Evolutionary conservation across 2,797 vertebrate genomes (phyloP).

Genomic region (Sebastes miniatus): DNA sequence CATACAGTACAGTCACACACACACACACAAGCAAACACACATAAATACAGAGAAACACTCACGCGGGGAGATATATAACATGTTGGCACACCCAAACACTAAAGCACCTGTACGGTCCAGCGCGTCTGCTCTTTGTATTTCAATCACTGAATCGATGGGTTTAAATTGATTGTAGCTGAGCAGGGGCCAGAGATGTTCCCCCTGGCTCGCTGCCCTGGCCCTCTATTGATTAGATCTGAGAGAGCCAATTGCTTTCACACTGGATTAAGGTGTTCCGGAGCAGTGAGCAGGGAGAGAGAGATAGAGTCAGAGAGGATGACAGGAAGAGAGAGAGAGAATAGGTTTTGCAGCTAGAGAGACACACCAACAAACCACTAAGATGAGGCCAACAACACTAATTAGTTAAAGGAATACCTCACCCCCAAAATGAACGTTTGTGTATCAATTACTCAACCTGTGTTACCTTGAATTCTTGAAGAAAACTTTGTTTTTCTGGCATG

Average conservation of each 20-base stretch:
- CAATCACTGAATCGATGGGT: slow-evolving; percentile 82
- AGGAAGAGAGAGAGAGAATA: slow-evolving; percentile 16
- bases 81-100: slow-evolving; percentile 68
- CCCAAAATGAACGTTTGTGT: background rate
- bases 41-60: slow-evolving; percentile 36
- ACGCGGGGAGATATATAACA: slow-evolving; percentile 72
- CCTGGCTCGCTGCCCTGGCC: slow-evolving; percentile 75
- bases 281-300: slow-evolving; percentile 62
- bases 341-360: slow-evolving; percentile 22
- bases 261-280: slow-evolving; percentile 82
- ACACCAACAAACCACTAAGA: slow-evolving; percentile 27
- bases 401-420: slow-evolving; percentile 1
- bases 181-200: slow-evolving; percentile 78
- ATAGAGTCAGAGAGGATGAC: background rate
- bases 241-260: slow-evolving; percentile 84
- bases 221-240: slow-evolving; percentile 81
- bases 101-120: slow-evolving; percentile 73
- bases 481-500: background rate
- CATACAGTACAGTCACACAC: background rate
- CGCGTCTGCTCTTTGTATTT: slow-evolving; percentile 79
- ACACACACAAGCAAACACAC: background rate
- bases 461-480: background rate
- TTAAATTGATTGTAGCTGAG: slow-evolving; percentile 83
- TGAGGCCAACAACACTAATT: slow-evolving; percentile 48
- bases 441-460: background rate